Conservation (phyloP, 2,113 vertebrate species). For the Gulo gulo region DNA sequence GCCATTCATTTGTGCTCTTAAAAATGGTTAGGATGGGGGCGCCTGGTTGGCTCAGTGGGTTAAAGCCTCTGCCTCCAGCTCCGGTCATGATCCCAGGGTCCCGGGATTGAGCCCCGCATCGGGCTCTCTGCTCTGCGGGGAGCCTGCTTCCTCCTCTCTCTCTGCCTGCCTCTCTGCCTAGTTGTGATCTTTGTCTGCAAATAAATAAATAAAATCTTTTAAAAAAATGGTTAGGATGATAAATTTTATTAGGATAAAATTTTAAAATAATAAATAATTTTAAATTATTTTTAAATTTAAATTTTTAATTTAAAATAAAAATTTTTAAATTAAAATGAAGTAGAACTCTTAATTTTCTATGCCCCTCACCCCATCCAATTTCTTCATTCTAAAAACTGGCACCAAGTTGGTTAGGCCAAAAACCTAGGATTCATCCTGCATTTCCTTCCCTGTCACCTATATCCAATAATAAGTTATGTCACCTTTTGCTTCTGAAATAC, state of each 20-base stretch:
- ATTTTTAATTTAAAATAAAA: background rate
- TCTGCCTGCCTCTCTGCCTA: too few species aligned
- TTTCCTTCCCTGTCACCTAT: background rate
- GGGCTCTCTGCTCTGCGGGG: too few species aligned
- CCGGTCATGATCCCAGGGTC: too few species aligned
- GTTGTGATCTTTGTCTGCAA: too few species aligned
- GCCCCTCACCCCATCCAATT: background rate
- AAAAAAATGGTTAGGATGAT: background rate
- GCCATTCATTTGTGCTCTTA: background rate
- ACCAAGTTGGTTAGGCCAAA: background rate
- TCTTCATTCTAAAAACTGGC: constrained; percentile 7
- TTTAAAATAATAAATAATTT: background rate
- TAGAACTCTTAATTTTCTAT: background rate
- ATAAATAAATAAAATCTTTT: too few species aligned
- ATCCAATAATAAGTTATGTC: background rate
- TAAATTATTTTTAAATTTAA: background rate
- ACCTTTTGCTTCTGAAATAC: background rate
- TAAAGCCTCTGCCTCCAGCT: too few species aligned
- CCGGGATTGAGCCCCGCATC: too few species aligned
- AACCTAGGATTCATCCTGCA: background rate
- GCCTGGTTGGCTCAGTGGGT: too few species aligned
- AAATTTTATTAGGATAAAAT: too few species aligned
- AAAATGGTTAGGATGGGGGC: background rate
- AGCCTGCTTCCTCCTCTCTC: too few species aligned
- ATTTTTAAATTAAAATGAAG: background rate